Percentiles rank a stretch among this genome's conserved stretches.
Evolutionary conservation across 2,797 vertebrate species (phyloP).

Genomic region (Galaxias olidus): DNA sequence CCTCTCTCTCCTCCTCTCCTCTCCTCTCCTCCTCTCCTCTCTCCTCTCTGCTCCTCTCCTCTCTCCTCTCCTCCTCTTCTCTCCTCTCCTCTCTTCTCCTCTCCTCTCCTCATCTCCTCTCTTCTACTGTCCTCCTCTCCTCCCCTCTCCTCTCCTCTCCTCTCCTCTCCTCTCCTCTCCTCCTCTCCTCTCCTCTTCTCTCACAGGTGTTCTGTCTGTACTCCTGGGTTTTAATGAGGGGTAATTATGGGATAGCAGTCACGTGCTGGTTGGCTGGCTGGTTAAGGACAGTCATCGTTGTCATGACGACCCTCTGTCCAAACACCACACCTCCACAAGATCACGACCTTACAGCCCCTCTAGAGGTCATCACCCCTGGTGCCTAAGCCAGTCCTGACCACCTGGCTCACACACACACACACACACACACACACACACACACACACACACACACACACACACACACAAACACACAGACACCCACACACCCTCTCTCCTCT

Average conservation of each 20-base stretch:
- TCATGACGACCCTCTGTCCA: too few relatives aligned
- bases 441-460: background rate
- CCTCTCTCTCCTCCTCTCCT: background rate
- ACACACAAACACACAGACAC: background rate
- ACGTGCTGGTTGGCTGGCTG: too few relatives aligned
- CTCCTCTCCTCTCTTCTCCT: background rate
- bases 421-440: background rate
- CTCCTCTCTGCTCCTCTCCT: background rate
- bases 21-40: background rate
- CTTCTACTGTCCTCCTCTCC: background rate
- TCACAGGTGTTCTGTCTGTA: background rate
- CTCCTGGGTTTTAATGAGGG: background rate
- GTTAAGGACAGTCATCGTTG: too few relatives aligned
- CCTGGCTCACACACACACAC: slow-evolving; percentile 22
- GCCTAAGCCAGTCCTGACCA: too few relatives aligned
- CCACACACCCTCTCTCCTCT: too few relatives aligned
- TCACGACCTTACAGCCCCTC: too few relatives aligned
- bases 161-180: background rate
- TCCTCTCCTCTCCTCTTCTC: background rate
- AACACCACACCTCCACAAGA: too few relatives aligned
- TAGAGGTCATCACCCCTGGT: too few relatives aligned
- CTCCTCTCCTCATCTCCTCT: background rate
- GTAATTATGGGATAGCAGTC: too few relatives aligned
- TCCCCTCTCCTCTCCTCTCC: background rate
- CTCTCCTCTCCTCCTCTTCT: background rate